Conservation (phyloP, 1,140 invertebrate genomes). For the Temnothorax nylanderi region DNA sequence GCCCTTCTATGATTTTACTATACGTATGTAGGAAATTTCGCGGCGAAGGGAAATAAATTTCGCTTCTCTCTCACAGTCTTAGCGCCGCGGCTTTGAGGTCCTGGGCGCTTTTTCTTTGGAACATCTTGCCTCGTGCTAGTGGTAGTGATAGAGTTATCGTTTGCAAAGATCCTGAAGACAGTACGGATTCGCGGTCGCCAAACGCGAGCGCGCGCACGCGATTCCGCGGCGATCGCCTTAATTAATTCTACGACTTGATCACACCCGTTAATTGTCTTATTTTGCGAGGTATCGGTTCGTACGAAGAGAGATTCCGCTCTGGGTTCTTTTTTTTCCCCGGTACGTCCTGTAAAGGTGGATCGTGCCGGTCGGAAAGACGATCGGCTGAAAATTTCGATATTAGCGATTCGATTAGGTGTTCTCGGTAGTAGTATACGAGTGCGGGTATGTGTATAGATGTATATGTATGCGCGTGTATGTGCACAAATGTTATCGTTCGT, state of each 20-base stretch:
- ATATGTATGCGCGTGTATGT: neutral
- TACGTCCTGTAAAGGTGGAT: conserved; percentile 53
- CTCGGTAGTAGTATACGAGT: neutral
- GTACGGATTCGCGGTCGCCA: conserved; percentile 5
- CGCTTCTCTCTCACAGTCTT: conserved; percentile 60
- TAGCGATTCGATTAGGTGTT: conserved; percentile 40
- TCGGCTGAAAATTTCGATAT: conserved; percentile 32
- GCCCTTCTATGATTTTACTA: neutral
- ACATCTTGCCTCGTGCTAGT: conserved; percentile 66
- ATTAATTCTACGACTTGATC: conserved; percentile 51
- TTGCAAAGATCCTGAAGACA: conserved; percentile 35
- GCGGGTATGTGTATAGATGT: neutral
- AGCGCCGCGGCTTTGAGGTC: conserved; percentile 29
- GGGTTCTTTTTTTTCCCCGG: neutral
- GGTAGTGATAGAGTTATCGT: conserved; percentile 37
- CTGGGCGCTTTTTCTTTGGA: conserved; percentile 35
- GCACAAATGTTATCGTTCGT: neutral
- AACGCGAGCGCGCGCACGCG: neutral
- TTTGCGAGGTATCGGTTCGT: conserved; percentile 76
- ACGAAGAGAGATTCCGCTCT: conserved; percentile 46
- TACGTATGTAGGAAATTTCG: conserved; percentile 25
- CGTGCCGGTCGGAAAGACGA: conserved; percentile 48
- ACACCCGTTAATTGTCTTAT: conserved; percentile 71
- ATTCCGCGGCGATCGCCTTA: conserved; percentile 39
- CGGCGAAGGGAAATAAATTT: conserved; percentile 38